Evolutionary conservation across 2,888 invertebrate genomes (phyloP).

Genomic region (Tetanocera ferruginea): DNA sequence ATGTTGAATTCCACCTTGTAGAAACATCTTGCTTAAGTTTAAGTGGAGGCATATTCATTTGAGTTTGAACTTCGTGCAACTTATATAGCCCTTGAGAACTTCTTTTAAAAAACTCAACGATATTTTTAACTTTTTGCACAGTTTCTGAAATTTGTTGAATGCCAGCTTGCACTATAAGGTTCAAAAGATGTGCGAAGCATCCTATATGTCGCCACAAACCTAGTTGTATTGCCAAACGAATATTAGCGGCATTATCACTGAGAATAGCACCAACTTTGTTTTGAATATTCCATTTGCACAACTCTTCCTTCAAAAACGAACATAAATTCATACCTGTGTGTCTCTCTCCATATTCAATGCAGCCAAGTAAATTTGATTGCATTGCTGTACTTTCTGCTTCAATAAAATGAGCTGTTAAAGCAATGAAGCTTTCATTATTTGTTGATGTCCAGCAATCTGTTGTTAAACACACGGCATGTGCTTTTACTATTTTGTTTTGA

Average conservation of each 20-base stretch:
- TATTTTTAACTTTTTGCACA: constrained; percentile 24
- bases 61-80: constrained; percentile 33
- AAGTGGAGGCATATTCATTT: constrained; percentile 28
- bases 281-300: constrained; percentile 41
- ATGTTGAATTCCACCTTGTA: constrained; percentile 38
- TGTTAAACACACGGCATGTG: no score
- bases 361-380: neutral
- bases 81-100: constrained; percentile 28
- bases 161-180: constrained; percentile 23
- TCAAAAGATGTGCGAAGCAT: constrained; percentile 33
- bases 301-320: neutral
- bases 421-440: no score
- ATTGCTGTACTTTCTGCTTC: neutral
- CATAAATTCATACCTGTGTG: neutral
- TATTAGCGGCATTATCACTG: constrained; percentile 31
- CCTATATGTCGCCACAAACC: constrained; percentile 32
- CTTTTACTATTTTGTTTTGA: no score
- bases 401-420: neutral
- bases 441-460: no score
- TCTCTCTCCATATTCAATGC: neutral
- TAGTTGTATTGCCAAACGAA: constrained; percentile 19
- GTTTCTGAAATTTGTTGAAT: constrained; percentile 8
- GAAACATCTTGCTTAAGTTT: constrained; percentile 37
- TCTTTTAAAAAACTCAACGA: constrained; percentile 37
- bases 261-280: constrained; percentile 28